Percentiles rank a stretch among this genome's conserved stretches.
These are phyloP conservation scores for Prinia subflava DNA, from an alignment of 2,113 vertebrate genomes.

Conservation along the genomic window DNA sequence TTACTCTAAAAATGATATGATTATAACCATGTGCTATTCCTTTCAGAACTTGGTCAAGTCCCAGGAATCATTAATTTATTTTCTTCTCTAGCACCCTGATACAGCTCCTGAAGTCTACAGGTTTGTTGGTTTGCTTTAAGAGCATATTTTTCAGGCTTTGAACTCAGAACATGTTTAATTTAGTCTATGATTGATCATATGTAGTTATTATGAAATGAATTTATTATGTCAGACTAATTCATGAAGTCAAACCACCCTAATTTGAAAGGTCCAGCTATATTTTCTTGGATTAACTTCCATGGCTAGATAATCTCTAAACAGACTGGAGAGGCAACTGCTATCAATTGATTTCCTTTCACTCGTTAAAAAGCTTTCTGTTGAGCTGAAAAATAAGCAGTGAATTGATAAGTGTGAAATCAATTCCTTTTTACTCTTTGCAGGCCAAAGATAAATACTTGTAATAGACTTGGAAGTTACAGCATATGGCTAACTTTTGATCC, in stretches of 20 bases:
- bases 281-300: not conserved
- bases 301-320: conserved; percentile 22
- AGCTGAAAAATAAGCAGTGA: conserved; percentile 67
- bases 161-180: not conserved
- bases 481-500: not conserved
- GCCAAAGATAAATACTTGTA: conserved; percentile 31
- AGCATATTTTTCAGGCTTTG: not conserved
- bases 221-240: not conserved
- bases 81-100: not conserved
- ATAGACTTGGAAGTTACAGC: not conserved
- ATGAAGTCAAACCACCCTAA: not conserved
- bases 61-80: not conserved
- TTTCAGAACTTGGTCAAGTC: not conserved
- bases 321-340: conserved; percentile 32
- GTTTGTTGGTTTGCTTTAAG: not conserved
- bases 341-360: conserved; percentile 77
- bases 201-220: not conserved
- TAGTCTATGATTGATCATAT: not conserved
- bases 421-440: conserved; percentile 23
- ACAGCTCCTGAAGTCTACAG: not conserved
- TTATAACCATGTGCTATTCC: not conserved
- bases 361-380: conserved; percentile 59
- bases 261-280: not conserved
- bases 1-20: not conserved
- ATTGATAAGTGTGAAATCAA: conserved; percentile 70